Evolutionary conservation across 2,797 vertebrate genomes (phyloP).

Genomic region (Syngnathus acus): DNA sequence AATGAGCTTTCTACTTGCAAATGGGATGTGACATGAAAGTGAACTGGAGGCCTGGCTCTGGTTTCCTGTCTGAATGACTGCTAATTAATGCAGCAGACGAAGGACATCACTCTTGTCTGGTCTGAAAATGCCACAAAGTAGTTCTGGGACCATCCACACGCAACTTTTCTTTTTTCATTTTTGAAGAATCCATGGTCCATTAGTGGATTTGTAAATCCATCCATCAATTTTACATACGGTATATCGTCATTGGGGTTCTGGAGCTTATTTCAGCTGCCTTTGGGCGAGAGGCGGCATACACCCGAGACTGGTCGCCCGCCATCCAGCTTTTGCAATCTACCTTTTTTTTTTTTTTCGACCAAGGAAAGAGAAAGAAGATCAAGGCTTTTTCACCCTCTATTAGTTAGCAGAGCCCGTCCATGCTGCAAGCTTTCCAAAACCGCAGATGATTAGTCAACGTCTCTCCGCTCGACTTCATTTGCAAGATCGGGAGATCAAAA

Average conservation of each 20-base stretch:
- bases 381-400: constrained; percentile 61
- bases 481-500: constrained; percentile 58
- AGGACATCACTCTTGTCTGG: constrained; percentile 50
- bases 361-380: constrained; percentile 54
- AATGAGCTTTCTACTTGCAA: constrained; percentile 60
- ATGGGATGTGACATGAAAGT: constrained; percentile 66
- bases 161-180: constrained; percentile 33
- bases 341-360: constrained; percentile 9
- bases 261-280: background rate
- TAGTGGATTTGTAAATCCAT: constrained; percentile 13
- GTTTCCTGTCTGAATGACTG: constrained; percentile 68
- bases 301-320: background rate
- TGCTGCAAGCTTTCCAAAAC: constrained; percentile 58
- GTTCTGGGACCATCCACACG: constrained; percentile 36
- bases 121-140: constrained; percentile 37
- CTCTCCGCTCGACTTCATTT: constrained; percentile 55
- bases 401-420: constrained; percentile 43
- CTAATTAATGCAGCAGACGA: constrained; percentile 70
- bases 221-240: background rate
- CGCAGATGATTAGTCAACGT: constrained; percentile 58
- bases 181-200: constrained; percentile 25
- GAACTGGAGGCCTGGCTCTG: constrained; percentile 56
- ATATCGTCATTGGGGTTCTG: background rate
- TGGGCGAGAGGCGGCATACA: background rate
- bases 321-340: constrained; percentile 3